Evolutionary conservation across 2,797 vertebrate genomes (phyloP).

Genomic region (Manis pentadactyla): DNA sequence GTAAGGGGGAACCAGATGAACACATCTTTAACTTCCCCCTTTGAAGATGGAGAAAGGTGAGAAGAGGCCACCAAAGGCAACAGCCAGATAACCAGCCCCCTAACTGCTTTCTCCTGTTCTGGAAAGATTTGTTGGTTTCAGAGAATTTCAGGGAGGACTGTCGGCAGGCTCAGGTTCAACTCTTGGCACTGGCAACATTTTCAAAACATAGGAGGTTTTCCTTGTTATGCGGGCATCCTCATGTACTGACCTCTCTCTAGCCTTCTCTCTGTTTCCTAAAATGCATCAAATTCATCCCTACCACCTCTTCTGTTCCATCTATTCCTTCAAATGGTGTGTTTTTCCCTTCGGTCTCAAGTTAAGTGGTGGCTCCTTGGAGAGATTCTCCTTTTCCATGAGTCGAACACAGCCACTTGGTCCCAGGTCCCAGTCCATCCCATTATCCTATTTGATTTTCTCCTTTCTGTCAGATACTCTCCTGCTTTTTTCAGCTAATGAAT

Average conservation of each 20-base stretch:
- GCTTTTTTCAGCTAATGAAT: background rate
- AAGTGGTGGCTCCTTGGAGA: no score
- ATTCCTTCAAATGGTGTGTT: background rate
- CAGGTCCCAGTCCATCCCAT: background rate
- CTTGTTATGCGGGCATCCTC: background rate
- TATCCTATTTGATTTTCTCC: background rate
- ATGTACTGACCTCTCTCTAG: background rate
- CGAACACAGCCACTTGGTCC: background rate
- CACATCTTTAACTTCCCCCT: background rate
- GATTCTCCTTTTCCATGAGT: background rate
- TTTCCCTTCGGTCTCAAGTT: background rate
- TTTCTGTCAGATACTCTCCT: background rate
- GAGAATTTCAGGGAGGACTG: background rate
- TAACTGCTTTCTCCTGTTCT: background rate
- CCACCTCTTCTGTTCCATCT: background rate
- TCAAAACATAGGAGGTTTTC: background rate
- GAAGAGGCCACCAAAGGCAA: background rate
- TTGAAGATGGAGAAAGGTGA: background rate
- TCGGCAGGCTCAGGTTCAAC: background rate
- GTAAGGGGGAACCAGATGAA: background rate
- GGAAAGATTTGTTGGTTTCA: background rate
- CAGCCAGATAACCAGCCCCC: background rate
- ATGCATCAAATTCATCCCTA: background rate
- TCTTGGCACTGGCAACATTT: background rate
- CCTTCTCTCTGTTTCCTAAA: background rate